A percentile compares a stretch with the other conserved stretches of the same genome.
Evolutionary conservation across 2,113 vertebrate genomes (phyloP).

Genomic region (Hippocampus mohnikei): DNA sequence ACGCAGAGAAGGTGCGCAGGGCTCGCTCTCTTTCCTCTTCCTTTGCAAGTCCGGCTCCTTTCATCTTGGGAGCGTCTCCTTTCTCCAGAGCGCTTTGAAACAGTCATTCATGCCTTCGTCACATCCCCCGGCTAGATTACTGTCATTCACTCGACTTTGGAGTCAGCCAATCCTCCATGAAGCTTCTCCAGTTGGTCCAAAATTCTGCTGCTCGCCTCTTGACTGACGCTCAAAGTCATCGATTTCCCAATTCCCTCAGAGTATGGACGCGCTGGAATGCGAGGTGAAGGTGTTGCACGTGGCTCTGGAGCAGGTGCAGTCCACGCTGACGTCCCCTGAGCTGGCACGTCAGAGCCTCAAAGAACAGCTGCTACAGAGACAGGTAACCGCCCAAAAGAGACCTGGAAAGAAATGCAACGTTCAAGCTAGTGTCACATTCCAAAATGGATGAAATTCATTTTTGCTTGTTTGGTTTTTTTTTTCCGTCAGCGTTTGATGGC

Average conservation of each 20-base stretch:
- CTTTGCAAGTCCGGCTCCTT: too few relatives aligned
- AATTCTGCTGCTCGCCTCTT: too few relatives aligned
- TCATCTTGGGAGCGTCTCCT: too few relatives aligned
- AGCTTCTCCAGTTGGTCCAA: too few relatives aligned
- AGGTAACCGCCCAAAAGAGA: conserved; percentile 68
- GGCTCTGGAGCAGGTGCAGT: conserved; percentile 87
- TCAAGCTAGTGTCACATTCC: too few relatives aligned
- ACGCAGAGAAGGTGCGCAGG: conserved; percentile 82
- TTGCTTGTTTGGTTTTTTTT: not conserved
- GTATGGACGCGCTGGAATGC: conserved; percentile 89
- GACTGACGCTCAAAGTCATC: too few relatives aligned
- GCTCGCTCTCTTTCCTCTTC: not conserved
- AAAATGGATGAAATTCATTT: too few relatives aligned
- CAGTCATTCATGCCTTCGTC: too few relatives aligned
- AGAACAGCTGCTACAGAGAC: conserved; percentile 91
- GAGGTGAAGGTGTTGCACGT: conserved; percentile 83
- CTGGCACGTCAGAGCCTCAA: conserved; percentile 87
- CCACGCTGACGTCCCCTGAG: conserved; percentile 84
- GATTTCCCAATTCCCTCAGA: conserved; percentile 65
- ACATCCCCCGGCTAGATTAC: too few relatives aligned
- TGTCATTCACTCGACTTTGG: too few relatives aligned
- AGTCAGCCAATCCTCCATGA: too few relatives aligned
- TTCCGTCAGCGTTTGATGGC: conserved; percentile 81
- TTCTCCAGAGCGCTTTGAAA: too few relatives aligned
- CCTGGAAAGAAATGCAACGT: not conserved